Conservation (phyloP, 2,888 invertebrate genomes). For the Amphimallon solstitiale region DNA sequence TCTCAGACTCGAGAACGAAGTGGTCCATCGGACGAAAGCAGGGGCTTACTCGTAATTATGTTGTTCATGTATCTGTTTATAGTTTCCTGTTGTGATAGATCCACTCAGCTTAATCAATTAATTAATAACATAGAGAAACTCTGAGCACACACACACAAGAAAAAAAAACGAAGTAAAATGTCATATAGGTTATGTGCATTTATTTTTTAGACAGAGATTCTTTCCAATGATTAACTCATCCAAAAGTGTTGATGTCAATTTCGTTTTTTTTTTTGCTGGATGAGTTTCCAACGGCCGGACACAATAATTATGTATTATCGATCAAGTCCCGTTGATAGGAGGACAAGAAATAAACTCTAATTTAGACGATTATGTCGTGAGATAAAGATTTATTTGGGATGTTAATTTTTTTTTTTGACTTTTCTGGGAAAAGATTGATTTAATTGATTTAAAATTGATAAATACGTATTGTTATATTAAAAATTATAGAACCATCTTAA, state of each 20-base stretch:
- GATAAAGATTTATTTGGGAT: neutral
- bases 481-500: too few relatives aligned
- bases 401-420: neutral
- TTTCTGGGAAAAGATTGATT: neutral
- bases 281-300: conserved; percentile 2
- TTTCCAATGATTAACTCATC: conserved; percentile 13
- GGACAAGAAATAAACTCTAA: conserved; percentile 23
- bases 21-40: neutral
- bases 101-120: conserved; percentile 10
- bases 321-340: conserved; percentile 24
- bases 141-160: too few relatives aligned
- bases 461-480: too few relatives aligned
- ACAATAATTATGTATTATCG: conserved; percentile 23
- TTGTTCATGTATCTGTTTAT: neutral
- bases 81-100: neutral
- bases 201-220: neutral
- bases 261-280: conserved; percentile 1
- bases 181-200: neutral
- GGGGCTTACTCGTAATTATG: conserved; percentile 6
- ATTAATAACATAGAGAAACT: neutral
- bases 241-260: conserved; percentile 18
- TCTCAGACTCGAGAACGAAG: neutral
- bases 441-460: neutral
- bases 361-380: conserved; percentile 13
- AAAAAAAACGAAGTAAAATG: neutral